phyloP scores from a whole-genome alignment of 1,140 invertebrate genomes.

The Drosophila grimshawi region DNA sequence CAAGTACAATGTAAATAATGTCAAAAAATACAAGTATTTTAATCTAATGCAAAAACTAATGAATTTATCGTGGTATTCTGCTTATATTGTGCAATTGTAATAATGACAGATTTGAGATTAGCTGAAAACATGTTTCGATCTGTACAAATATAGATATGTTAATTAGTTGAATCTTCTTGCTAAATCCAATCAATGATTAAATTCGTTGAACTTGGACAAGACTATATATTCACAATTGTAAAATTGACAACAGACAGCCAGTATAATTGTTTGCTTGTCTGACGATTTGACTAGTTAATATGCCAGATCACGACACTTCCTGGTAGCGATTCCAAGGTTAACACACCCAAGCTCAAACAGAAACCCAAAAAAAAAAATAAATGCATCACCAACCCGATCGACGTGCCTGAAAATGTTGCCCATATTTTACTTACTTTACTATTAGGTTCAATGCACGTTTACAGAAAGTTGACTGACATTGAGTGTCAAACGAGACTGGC shows the following conservation, averaged over 20 bases:
- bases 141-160: neutral
- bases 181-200: neutral
- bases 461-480: conserved; percentile 25
- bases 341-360: neutral
- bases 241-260: neutral
- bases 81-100: neutral
- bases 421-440: conserved; percentile 9
- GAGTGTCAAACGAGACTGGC: conserved; percentile 12
- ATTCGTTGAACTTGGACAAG: conserved; percentile 11
- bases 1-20: too few species aligned
- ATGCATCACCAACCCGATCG: conserved; percentile 7
- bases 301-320: conserved; percentile 36
- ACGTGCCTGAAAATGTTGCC: conserved; percentile 33
- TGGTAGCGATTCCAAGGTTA: conserved; percentile 4
- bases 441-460: conserved; percentile 50
- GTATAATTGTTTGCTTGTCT: neutral
- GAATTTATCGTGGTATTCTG: neutral
- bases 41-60: neutral
- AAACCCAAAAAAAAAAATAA: neutral
- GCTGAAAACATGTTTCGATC: neutral
- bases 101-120: neutral
- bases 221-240: conserved; percentile 3
- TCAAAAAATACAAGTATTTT: neutral
- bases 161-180: neutral
- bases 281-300: conserved; percentile 39